Percentiles rank a stretch among this genome's conserved stretches.
These are phyloP conservation scores for Pseudomyrmex dendroicus DNA, from an alignment of 1,140 invertebrate species.

Conservation along the genomic window DNA sequence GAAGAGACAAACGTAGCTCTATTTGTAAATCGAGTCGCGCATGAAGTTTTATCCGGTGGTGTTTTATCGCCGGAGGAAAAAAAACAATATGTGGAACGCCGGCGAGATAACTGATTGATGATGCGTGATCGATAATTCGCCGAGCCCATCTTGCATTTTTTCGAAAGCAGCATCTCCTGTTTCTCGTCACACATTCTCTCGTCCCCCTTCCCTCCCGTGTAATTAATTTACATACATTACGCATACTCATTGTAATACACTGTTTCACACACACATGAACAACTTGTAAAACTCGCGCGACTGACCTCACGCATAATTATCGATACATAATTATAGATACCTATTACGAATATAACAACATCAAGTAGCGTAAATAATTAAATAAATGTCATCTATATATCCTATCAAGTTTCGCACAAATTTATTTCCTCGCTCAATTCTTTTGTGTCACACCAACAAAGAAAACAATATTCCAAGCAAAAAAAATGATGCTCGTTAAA, in stretches of 20 bases:
- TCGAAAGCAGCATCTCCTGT: conserved; percentile 8
- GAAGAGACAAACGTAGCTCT: conserved; percentile 19
- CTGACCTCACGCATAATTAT: conserved; percentile 84
- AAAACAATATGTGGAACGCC: background rate
- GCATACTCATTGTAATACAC: conserved; percentile 67
- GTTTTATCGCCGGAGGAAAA: too few relatives aligned
- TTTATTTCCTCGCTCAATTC: too few relatives aligned
- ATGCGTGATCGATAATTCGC: conserved; percentile 29
- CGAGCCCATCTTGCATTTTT: conserved; percentile 9
- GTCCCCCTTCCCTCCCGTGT: conserved; percentile 16
- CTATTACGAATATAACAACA: conserved; percentile 82
- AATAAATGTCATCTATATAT: conserved; percentile 84
- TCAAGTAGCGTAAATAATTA: conserved; percentile 84
- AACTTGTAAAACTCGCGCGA: conserved; percentile 72
- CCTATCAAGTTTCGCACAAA: conserved; percentile 14
- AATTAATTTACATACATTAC: conserved; percentile 53
- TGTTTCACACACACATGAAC: conserved; percentile 63
- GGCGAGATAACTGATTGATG: background rate
- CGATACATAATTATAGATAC: conserved; percentile 84
- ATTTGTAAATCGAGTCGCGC: conserved; percentile 34
- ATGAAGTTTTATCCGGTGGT: background rate
- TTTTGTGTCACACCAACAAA: too few relatives aligned
- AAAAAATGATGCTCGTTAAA: too few relatives aligned
- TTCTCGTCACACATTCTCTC: too few relatives aligned
- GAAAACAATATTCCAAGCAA: too few relatives aligned